Percentiles rank a stretch among this genome's conserved stretches.
Conservation (phyloP, 64 coral and sea anemone species). For the Stylophora pistillata region DNA sequence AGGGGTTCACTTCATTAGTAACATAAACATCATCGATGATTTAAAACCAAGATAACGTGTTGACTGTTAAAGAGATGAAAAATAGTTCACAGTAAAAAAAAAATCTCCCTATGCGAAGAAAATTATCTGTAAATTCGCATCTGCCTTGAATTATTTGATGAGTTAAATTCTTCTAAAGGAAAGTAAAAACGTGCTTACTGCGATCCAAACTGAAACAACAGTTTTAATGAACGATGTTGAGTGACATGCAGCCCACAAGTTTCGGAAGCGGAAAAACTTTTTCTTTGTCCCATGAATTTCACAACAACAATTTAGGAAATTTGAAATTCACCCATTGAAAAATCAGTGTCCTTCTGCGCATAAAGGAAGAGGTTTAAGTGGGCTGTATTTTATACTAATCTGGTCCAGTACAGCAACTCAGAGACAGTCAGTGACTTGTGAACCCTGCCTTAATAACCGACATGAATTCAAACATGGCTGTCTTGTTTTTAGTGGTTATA, state of each 20-base stretch:
- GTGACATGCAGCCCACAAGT: neutral
- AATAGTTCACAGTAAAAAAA: too few species aligned
- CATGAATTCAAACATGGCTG: neutral
- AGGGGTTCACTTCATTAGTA: too few species aligned
- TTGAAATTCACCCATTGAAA: constrained; percentile 1
- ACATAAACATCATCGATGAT: too few species aligned
- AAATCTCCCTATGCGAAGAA: too few species aligned
- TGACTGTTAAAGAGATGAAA: too few species aligned
- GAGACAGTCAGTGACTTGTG: neutral
- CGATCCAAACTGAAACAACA: neutral
- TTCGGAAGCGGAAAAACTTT: constrained; percentile 34
- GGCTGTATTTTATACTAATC: neutral
- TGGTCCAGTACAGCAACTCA: neutral
- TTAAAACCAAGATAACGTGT: too few species aligned
- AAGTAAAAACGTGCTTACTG: neutral
- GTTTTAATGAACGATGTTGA: neutral
- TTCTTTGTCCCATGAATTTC: constrained; percentile 18
- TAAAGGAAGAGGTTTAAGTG: neutral
- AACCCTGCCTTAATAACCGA: too few species aligned
- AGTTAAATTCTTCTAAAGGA: neutral
- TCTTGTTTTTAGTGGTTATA: neutral
- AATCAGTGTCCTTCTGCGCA: neutral
- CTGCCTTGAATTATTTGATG: neutral
- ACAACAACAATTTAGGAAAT: constrained; percentile 1
- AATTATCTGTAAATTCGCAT: too few species aligned